Base-by-base conservation (phyloP, 2,888 invertebrate genomes). In the Melanargia galathea region DNA sequence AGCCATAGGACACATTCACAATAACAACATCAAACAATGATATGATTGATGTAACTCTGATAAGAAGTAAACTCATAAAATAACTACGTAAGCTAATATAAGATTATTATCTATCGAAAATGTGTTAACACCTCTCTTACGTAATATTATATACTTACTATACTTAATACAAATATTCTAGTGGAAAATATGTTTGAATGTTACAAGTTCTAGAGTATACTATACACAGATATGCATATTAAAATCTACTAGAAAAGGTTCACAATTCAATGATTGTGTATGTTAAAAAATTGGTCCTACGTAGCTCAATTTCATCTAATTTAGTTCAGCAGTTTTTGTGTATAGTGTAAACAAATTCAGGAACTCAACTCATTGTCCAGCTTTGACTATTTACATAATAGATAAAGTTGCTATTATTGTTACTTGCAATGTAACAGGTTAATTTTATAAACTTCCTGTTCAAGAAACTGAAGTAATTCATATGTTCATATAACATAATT, bases 21-120 rank as follows among this genome's bases (percentile, higher is more conserved):
- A 46, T 7, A 10, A 24, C 22, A 26, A 49, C 30, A 30, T 49
- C 26, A 49, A 49, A 30, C n/a, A 49, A 30, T 49, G 49, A 49
- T 49, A 49, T 30, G 30, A 49, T 52, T 26, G 18, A 51, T 33
- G 33, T 48, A 51, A 33, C 30, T 51, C 26, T 51, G 51, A 51
- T 51, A 51, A 49, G 24, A 16, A 30, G 26, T 16, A 52, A 18
- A 20, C n/a, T 20, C 13, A 2, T 35, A 20, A 11, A 52, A 26
- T 33, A 52, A 13, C 26, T 49, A 49, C 22, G 3, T 49, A 48
- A 45, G 45, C 38, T 18, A 43, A 45, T 18, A 16, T 26, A 26
- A 26, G 16, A 13, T 20, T 8, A 18, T 30, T 48, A 26, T 1
- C 11, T 2, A 5, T 11, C 16, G 10, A 10, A 46, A 51, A 30